A percentile compares a stretch with the other conserved stretches of the same genome.
Conservation (phyloP, 2,113 vertebrate genomes). For the Ageneiosus marmoratus region DNA sequence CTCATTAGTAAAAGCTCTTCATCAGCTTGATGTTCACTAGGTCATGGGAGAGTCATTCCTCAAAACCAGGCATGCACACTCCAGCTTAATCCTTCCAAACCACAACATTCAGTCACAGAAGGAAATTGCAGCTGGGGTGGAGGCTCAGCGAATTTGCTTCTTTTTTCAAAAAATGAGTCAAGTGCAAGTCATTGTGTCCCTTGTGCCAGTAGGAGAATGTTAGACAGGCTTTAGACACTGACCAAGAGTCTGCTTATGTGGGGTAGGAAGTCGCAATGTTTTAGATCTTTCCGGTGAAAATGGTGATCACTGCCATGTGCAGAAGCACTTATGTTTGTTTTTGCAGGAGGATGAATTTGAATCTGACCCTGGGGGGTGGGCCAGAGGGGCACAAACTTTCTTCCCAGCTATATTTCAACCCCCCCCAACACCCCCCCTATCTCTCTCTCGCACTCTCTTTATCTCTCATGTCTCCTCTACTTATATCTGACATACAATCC, state of each 20-base stretch:
- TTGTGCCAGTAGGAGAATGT: conserved; percentile 41
- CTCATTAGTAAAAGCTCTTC: conserved; percentile 32
- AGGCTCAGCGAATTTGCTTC: conserved; percentile 57
- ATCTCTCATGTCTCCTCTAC: conserved; percentile 20
- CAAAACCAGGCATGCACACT: conserved; percentile 61
- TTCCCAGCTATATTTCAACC: not conserved
- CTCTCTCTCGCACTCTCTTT: conserved; percentile 8
- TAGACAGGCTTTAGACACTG: conserved; percentile 16
- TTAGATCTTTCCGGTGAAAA: not conserved
- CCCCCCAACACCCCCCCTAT: not conserved
- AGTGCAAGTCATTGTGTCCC: conserved; percentile 65
- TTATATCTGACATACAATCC: conserved; percentile 61
- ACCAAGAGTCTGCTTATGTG: conserved; percentile 8
- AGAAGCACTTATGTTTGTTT: not conserved
- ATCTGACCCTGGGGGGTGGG: not conserved
- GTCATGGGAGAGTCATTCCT: conserved; percentile 60
- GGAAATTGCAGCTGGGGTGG: conserved; percentile 63
- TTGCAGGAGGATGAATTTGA: not conserved
- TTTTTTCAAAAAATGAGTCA: conserved; percentile 74
- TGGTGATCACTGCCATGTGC: not conserved
- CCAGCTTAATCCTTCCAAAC: conserved; percentile 64
- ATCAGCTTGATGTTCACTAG: conserved; percentile 60
- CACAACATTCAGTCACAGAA: conserved; percentile 51
- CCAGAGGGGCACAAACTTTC: not conserved
- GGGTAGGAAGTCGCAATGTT: not conserved